Evolutionary conservation across 1,140 invertebrate genomes (phyloP), one percentile per base, ranked within the genome.

Genomic region (Radopholus similis): DNA sequence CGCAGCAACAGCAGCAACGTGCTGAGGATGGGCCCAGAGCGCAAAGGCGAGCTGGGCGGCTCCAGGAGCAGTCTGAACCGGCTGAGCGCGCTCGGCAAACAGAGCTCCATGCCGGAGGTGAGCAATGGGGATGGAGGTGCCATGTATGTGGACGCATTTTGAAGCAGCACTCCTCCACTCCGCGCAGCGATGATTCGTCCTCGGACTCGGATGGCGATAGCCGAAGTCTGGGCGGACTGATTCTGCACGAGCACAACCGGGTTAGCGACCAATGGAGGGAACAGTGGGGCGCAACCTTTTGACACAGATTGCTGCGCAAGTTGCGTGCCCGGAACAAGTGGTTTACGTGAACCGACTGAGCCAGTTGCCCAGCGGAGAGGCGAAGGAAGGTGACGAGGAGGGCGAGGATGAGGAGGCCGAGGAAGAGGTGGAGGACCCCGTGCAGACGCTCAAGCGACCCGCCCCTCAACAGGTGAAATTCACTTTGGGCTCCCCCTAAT

Each of bases 101-200:
- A 75, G 23, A 30, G 71, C 32, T 74, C 64, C 15, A 57, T 81
- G 68, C 77, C 76, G 18, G 76, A 78, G 32, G 76, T 78, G 58
- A 69, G 68, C 70, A 9, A 26, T 9, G 2, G 38, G 26, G 8
- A 35, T 13, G 40, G 8, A 40, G n/a, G n/a, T 13, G 44, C 26
- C 26, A 59, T 15, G 11, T 21, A 28, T 21, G 71, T 66, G 34
- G 8, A 13, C 8, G 34, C 66, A 44, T 34, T 4, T 44, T 49
- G 2, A 28, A 89, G 73, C 90, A 90, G 60, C 89, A 90, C 75
- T 89, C 88, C 35, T 89, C 89, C 44, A 83, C 83, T 55, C 91
- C 91, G 77, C 87, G 91, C 51, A 82, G 80, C 11, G 90, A 92
- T 81, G 92, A 95, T 56, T 90, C 90, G 71, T 93, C 91, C 11